Conservation (phyloP, 2,888 invertebrate genomes). For the Helleia helle region DNA sequence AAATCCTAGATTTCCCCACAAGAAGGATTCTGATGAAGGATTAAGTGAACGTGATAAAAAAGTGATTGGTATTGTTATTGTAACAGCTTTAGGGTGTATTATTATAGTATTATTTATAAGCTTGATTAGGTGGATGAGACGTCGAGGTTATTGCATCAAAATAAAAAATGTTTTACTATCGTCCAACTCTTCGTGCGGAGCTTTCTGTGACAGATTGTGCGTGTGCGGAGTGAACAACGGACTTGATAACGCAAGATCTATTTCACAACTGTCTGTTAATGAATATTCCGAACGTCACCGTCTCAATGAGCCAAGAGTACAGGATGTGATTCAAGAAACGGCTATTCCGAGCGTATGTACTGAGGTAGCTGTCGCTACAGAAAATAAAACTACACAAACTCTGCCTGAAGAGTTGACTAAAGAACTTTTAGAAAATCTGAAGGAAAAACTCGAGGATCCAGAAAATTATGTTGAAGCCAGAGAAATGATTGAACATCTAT, state of each 20-base stretch:
- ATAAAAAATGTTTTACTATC: conserved; percentile 53
- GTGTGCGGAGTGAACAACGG: conserved; percentile 55
- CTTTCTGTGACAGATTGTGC: conserved; percentile 50
- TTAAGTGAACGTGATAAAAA: conserved; percentile 49
- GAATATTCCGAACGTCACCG: conserved; percentile 77
- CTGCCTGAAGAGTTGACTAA: conserved; percentile 83
- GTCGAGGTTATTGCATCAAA: conserved; percentile 67
- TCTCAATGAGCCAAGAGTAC: conserved; percentile 70
- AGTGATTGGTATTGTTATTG: conserved; percentile 65
- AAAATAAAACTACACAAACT: conserved; percentile 80
- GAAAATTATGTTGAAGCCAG: conserved; percentile 82
- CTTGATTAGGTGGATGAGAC: conserved; percentile 72
- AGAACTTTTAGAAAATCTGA: conserved; percentile 79
- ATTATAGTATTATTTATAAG: conserved; percentile 69
- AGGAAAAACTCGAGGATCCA: conserved; percentile 80
- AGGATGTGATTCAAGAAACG: conserved; percentile 48
- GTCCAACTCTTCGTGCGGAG: conserved; percentile 46
- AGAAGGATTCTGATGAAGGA: conserved; percentile 29
- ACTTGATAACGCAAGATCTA: conserved; percentile 74
- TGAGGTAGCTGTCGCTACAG: conserved; percentile 43
- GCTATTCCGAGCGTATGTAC: conserved; percentile 37
- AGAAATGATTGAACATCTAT: conserved; percentile 84
- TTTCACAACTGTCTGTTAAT: conserved; percentile 74
- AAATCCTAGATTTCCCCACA: conserved; percentile 62
- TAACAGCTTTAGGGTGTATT: conserved; percentile 65